Conservation (phyloP, 2,888 invertebrate species). For the Eristalis intricaria region DNA sequence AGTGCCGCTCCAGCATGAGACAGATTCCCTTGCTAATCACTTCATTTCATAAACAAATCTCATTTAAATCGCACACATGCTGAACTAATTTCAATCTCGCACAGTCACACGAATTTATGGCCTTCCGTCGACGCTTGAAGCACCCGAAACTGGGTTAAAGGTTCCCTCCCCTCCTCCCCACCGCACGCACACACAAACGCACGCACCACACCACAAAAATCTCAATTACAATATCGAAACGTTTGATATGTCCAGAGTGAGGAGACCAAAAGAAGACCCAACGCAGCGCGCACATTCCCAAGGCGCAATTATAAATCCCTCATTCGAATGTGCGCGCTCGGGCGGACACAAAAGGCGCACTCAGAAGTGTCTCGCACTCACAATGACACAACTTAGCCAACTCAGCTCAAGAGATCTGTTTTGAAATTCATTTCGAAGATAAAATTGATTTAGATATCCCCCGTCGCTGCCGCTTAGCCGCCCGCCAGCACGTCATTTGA, state of each 20-base stretch:
- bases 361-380: constrained; percentile 64
- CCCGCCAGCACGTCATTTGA: constrained; percentile 39
- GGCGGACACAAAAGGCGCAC: constrained; percentile 32
- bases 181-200: no score
- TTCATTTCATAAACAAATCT: constrained; percentile 65
- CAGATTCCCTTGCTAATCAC: constrained; percentile 32
- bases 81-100: constrained; percentile 58
- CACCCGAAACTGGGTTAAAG: constrained; percentile 65
- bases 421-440: constrained; percentile 66
- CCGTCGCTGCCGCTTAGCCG: neutral
- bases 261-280: neutral
- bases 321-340: constrained; percentile 46
- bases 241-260: neutral
- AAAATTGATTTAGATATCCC: constrained; percentile 70
- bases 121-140: constrained; percentile 54
- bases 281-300: constrained; percentile 26
- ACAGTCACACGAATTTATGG: constrained; percentile 65
- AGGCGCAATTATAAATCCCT: constrained; percentile 67
- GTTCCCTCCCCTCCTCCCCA: constrained; percentile 23
- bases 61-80: constrained; percentile 56
- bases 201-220: constrained; percentile 37
- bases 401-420: constrained; percentile 48
- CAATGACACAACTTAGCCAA: constrained; percentile 21
- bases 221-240: constrained; percentile 46
- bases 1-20: neutral